Evolutionary conservation across 2,113 vertebrate genomes (phyloP), one percentile per base, ranked within the genome.

Genomic region (Carassius auratus): DNA sequence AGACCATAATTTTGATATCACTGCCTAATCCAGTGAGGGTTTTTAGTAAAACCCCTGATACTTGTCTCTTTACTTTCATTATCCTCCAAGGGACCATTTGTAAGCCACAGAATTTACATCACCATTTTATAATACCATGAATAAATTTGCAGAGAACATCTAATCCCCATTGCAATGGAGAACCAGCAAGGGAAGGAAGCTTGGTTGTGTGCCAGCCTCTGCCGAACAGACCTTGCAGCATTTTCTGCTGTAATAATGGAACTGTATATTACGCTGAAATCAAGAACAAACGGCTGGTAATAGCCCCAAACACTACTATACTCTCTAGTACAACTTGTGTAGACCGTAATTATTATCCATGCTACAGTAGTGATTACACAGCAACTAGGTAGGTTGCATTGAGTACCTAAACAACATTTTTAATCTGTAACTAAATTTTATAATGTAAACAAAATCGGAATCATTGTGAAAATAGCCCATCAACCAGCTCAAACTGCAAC

Each of bases 111-210:
- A 82, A 76, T 86, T n/a, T 61, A 69, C 73, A 23, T 68, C 81
- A 76, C 59, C 76, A 42, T 76, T 77, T 30, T 83, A 64, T 82
- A 85, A 86, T 78, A 48, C 83, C 85, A 87, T 74, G 85, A 85
- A 85, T 85, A 85, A 85, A 87, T 57, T 80, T 36, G 50, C 14
- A 78, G 74, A 85, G 88, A 89, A 83, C 83, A 85, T 80, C 30
- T 81, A 87, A 89, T 85, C 88, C 79, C 36, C 15, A n/a, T 15
- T 83, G 66, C 68, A 85, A 33, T 50, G 1, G 9, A 76, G 66
- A 80, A 52, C 61, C 81, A 69, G 52, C 14, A 45, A 36, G 62
- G 71, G 83, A 68, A 68, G 52, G 77, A 86, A 50, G 17, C 30
- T 50, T 88, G 82, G 78, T 86, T 69, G 68, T 69, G 33, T 85